Evolutionary conservation across 2,888 invertebrate genomes (phyloP), one percentile per base, ranked within the genome.

Genomic region (Kuschelorhynchus macadamiae): DNA sequence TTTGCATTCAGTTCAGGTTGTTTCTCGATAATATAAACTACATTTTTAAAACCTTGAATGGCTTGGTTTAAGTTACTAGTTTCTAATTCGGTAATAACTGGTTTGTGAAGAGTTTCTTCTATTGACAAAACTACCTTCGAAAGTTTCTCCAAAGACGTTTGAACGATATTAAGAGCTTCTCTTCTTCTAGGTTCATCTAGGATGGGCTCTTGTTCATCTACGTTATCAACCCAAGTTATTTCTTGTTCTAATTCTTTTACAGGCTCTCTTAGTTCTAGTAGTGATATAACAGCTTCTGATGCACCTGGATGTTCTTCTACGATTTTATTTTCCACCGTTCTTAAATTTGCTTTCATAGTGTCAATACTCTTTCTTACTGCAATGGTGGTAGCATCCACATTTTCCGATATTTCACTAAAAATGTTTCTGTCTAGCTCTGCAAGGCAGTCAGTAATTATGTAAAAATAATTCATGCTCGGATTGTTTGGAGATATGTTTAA

Each of bases 221-320:
- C n/a, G n/a, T n/a, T n/a, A n/a, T n/a, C n/a, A n/a, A n/a, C n/a
- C n/a, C n/a, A n/a, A n/a, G n/a, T n/a, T 30, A 53, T 42, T 12
- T 56, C 41, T 60, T 74, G 47, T 61, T 67, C 70, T 16, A 78
- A 53, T n/a, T 42, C 14, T 20, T 36, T 32, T 17, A 76, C 12
- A 0, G 70, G 59, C 63, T 75, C 73, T 39, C 73, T 63, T 11
- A 77, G 49, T n/a, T 76, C 72, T 4, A 76, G 50, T 16, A 72
- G 25, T 5, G 73, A 71, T 17, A 74, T 42, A 25, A 76, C 30
- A n/a, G 69, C 71, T 53, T 50, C 55, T 20, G 50, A 68, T 7
- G 75, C 53, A 47, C 62, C 53, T 3, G 72, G 71, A n/a, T 69
- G 56, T 12, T 69, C 63, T 59, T 75, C 70, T 5, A 75, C 30